A percentile compares a stretch with the other conserved stretches of the same genome.
phyloP scores from a whole-genome alignment of 1,140 invertebrate species.

The Drosophila saltans region DNA sequence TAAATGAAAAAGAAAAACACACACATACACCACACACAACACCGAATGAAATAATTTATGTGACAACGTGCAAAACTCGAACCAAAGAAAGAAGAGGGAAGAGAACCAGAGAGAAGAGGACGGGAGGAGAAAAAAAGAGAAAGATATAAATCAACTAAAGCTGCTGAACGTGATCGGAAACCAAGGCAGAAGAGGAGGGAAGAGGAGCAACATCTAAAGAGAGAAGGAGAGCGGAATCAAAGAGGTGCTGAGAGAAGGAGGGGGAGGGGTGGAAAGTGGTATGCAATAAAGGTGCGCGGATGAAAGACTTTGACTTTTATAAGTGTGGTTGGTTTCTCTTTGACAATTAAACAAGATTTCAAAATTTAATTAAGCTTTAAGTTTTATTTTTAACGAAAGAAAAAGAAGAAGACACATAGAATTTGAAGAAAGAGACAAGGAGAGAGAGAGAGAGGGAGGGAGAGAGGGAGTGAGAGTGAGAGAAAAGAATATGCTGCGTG shows the following conservation, averaged over 20 bases:
- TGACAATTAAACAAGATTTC: slow-evolving; percentile 3
- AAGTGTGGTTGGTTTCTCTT: not conserved
- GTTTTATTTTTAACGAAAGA: not conserved
- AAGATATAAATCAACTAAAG: slow-evolving; percentile 71
- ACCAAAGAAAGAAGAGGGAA: not conserved
- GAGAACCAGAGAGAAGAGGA: not conserved
- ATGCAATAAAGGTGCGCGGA: not conserved
- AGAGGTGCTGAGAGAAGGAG: not conserved
- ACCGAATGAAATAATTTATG: slow-evolving; percentile 58
- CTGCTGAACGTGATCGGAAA: slow-evolving; percentile 70
- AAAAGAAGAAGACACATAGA: not conserved
- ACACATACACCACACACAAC: slow-evolving; percentile 4
- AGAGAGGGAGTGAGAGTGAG: slow-evolving; percentile 15
- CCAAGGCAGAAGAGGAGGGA: slow-evolving; percentile 34
- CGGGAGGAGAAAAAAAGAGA: slow-evolving; percentile 25
- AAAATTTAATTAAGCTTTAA: slow-evolving; percentile 5
- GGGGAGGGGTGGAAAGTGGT: not conserved
- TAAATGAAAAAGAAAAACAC: slow-evolving; percentile 11
- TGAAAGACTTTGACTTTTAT: not conserved
- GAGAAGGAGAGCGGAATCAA: slow-evolving; percentile 51
- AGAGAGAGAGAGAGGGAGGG: not conserved
- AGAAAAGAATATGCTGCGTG: slow-evolving; percentile 42
- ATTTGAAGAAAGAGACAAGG: not conserved
- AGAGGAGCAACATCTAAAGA: slow-evolving; percentile 28
- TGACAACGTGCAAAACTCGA: slow-evolving; percentile 63